phyloP scores from a whole-genome alignment of 2,797 vertebrate genomes.

The Chaunax sp. region DNA sequence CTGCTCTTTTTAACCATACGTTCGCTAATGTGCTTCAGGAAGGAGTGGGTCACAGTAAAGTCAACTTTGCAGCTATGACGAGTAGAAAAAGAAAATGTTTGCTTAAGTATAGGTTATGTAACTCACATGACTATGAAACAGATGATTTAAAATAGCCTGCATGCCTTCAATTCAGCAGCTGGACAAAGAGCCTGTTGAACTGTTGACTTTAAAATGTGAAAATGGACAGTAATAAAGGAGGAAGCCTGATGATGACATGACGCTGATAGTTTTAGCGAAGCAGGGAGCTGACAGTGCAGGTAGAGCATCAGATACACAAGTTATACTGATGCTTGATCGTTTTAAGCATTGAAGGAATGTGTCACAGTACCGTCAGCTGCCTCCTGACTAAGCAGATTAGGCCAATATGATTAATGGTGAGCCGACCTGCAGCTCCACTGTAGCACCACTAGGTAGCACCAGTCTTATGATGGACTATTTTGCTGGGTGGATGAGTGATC shows the following conservation, averaged over 20 bases:
- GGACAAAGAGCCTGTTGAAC: background rate
- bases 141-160: constrained; percentile 26
- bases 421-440: constrained; percentile 22
- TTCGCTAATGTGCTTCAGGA: constrained; percentile 1
- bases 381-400: constrained; percentile 57
- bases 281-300: constrained; percentile 8
- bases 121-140: constrained; percentile 42
- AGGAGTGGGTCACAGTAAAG: constrained; percentile 13
- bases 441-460: constrained; percentile 45
- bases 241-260: background rate
- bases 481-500: background rate
- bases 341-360: constrained; percentile 53
- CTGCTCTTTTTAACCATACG: constrained; percentile 4
- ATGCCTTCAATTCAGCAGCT: constrained; percentile 40
- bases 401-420: constrained; percentile 37
- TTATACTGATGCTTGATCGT: constrained; percentile 21
- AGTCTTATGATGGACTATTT: constrained; percentile 1
- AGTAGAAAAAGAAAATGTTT: constrained; percentile 33
- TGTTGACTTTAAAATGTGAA: background rate
- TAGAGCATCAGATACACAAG: constrained; percentile 4
- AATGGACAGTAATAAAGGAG: no score
- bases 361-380: constrained; percentile 51
- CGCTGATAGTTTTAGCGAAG: no score
- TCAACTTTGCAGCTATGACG: background rate
- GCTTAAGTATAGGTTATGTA: constrained; percentile 41